Conservation (phyloP, 2,797 vertebrate genomes). For the Macrochelys suwanniensis region DNA sequence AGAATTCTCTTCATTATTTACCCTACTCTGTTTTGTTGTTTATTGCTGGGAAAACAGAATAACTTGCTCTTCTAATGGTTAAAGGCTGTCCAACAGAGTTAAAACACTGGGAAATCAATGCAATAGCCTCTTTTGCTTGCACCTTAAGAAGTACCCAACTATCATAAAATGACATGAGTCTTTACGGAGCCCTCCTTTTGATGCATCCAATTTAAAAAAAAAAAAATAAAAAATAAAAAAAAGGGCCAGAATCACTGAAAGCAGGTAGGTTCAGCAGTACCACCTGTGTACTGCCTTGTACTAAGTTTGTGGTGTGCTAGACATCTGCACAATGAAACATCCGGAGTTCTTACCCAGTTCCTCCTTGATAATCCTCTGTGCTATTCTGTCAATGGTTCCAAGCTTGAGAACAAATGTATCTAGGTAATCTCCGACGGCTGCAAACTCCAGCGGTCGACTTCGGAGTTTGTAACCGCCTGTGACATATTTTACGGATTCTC, state of each 20-base stretch:
- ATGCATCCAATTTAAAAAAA: neutral
- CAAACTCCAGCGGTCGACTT: constrained; percentile 91
- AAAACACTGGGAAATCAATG: neutral
- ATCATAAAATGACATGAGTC: neutral
- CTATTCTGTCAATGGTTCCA: constrained; percentile 97
- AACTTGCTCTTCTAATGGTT: neutral
- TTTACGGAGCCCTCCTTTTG: neutral
- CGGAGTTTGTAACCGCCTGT: constrained; percentile 95
- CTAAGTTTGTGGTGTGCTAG: no score
- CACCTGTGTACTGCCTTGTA: neutral
- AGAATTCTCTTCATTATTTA: neutral
- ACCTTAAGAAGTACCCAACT: neutral
- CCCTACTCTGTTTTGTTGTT: neutral
- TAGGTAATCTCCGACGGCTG: constrained; percentile 93
- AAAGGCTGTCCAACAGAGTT: neutral
- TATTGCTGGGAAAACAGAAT: neutral
- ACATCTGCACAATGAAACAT: neutral
- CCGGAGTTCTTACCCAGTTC: constrained; percentile 89
- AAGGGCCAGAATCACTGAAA: neutral
- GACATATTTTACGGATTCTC: constrained; percentile 95
- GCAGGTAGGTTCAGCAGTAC: neutral
- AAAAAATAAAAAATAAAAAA: no score
- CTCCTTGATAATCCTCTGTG: constrained; percentile 97
- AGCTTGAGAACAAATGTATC: constrained; percentile 95
- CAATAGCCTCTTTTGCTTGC: neutral